These are phyloP conservation scores for Camponotus pennsylvanicus DNA, from an alignment of 1,140 invertebrate species.

Conservation along the genomic window DNA sequence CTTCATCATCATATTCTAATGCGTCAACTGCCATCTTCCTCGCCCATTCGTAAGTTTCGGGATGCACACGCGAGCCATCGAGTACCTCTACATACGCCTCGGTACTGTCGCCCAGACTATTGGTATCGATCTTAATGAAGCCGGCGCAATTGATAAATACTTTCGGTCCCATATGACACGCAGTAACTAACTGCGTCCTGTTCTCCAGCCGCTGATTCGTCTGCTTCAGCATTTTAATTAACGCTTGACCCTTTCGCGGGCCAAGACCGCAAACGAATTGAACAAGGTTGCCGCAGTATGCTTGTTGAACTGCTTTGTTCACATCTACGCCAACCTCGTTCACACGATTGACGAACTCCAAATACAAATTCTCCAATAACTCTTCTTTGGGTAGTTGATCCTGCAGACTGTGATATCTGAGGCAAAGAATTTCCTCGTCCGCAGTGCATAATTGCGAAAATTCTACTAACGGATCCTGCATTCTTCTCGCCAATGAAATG, in stretches of 20 bases:
- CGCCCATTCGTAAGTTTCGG: constrained; percentile 99
- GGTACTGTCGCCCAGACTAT: constrained; percentile 96
- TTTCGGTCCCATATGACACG: constrained; percentile 98
- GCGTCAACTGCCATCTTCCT: constrained; percentile 99
- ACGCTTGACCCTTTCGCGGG: constrained; percentile 96
- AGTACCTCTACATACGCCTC: constrained; percentile 98
- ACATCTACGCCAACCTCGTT: constrained; percentile 99
- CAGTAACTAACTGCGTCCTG: constrained; percentile 97
- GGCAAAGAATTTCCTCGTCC: constrained; percentile 98
- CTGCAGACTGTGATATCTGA: constrained; percentile 93
- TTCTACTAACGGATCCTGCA: constrained; percentile 98
- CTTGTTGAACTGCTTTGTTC: constrained; percentile 95
- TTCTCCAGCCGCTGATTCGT: constrained; percentile 97
- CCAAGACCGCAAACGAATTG: constrained; percentile 99
- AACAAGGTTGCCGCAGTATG: constrained; percentile 95
- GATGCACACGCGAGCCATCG: constrained; percentile 99
- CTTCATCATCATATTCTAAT: constrained; percentile 98
- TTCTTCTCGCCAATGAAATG: constrained; percentile 95
- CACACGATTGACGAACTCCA: constrained; percentile 97
- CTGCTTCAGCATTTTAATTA: constrained; percentile 97
- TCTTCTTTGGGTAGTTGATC: constrained; percentile 95
- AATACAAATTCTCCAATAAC: constrained; percentile 93
- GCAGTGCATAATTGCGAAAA: constrained; percentile 97
- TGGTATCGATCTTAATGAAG: constrained; percentile 99
- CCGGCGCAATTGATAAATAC: constrained; percentile 99